These are phyloP conservation scores for Megaustenia siamemsis DNA, from an alignment of 2,888 invertebrate species.

Conservation along the genomic window DNA sequence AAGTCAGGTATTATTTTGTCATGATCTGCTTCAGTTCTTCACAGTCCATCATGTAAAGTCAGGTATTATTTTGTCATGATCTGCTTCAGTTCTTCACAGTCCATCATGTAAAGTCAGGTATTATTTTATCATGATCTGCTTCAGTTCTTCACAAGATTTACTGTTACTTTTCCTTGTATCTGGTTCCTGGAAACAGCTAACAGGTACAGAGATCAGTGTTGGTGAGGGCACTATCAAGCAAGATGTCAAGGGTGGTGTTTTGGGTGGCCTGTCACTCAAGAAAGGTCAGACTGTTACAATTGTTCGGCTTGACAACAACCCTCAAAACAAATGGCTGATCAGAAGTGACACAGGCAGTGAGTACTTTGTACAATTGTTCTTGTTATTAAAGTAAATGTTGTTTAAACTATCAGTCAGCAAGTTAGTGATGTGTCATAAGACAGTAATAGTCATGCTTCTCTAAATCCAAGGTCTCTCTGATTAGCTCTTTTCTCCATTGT, in stretches of 20 bases:
- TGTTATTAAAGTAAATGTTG: neutral
- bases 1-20: too few relatives aligned
- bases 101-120: too few relatives aligned
- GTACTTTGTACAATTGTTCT: constrained; percentile 12
- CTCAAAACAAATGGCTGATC: constrained; percentile 59
- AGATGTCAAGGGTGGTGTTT: constrained; percentile 41
- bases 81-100: too few relatives aligned
- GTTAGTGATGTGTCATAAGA: too few relatives aligned
- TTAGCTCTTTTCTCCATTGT: too few relatives aligned
- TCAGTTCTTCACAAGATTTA: neutral
- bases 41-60: too few relatives aligned
- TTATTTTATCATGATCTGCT: too few relatives aligned
- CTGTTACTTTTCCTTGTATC: neutral
- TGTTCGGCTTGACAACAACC: constrained; percentile 55
- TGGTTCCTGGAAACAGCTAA: constrained; percentile 38
- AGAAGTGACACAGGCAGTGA: constrained; percentile 52
- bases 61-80: too few relatives aligned
- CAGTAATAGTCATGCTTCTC: too few relatives aligned
- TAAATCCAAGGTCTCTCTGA: too few relatives aligned
- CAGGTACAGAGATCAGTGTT: constrained; percentile 43
- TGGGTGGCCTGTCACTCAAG: constrained; percentile 50
- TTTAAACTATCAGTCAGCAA: too few relatives aligned
- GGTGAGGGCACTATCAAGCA: constrained; percentile 55
- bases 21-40: too few relatives aligned
- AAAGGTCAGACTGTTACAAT: constrained; percentile 56